phyloP scores from a whole-genome alignment of 2,797 vertebrate genomes.

The Sebastes variabilis region DNA sequence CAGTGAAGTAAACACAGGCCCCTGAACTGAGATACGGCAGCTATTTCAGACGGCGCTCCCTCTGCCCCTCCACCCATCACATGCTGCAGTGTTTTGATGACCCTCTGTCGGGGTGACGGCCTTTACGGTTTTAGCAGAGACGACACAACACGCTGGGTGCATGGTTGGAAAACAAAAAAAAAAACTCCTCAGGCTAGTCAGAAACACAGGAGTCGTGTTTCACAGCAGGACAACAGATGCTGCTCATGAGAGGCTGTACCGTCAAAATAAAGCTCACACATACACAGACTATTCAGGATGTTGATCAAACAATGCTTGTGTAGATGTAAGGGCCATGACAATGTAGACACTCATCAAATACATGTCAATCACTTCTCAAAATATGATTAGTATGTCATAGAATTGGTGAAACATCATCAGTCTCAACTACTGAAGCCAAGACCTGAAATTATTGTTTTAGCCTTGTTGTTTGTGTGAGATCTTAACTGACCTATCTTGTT shows the following conservation, averaged over 20 bases:
- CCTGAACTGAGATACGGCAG: constrained; percentile 4
- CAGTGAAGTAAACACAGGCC: background rate
- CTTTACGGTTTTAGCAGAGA: constrained; percentile 26
- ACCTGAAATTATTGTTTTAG: too few species aligned
- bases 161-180: constrained; percentile 23
- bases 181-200: constrained; percentile 7
- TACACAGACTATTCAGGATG: background rate
- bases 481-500: rapidly evolving
- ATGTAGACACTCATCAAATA: too few species aligned
- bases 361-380: too few species aligned
- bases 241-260: constrained; percentile 1
- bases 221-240: constrained; percentile 65
- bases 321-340: background rate
- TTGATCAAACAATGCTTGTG: background rate
- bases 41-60: constrained; percentile 22
- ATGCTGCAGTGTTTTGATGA: constrained; percentile 58
- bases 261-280: constrained; percentile 8
- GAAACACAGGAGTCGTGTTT: constrained; percentile 61
- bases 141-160: constrained; percentile 19
- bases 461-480: rapidly evolving
- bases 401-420: too few species aligned
- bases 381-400: too few species aligned
- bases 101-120: constrained; percentile 27
- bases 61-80: constrained; percentile 15
- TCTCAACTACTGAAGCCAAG: too few species aligned